A percentile compares a stretch with the other conserved stretches of the same genome.
phyloP scores from a whole-genome alignment of 1,140 invertebrate genomes.

The Cydia fagiglandana region DNA sequence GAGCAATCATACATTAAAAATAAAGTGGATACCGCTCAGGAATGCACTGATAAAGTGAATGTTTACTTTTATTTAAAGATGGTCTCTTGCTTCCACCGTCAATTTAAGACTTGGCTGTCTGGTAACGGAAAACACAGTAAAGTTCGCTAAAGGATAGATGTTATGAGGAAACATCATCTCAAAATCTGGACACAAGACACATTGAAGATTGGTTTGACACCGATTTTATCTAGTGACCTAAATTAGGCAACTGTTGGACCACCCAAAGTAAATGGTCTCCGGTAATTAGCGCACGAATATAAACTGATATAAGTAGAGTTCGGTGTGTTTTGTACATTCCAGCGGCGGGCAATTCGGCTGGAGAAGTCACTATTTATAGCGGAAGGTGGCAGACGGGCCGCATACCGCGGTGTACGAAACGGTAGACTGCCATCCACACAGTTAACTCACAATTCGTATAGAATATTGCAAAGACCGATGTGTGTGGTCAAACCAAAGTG shows the following conservation, averaged over 20 bases:
- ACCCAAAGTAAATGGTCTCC: neutral
- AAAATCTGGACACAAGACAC: no score
- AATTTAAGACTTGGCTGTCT: neutral
- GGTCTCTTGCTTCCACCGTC: neutral
- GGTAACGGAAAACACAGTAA: neutral
- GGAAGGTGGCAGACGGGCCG: neutral
- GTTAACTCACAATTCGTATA: no score
- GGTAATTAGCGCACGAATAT: neutral
- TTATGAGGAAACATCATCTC: neutral
- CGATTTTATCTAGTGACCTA: neutral
- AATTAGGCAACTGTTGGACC: neutral
- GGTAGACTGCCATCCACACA: neutral
- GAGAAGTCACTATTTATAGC: slow-evolving; percentile 1
- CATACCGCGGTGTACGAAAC: neutral
- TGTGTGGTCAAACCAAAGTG: no score
- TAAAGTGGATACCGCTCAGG: slow-evolving; percentile 17
- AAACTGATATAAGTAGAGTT: neutral
- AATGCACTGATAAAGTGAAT: slow-evolving; percentile 7
- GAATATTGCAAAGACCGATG: no score
- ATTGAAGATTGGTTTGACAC: neutral
- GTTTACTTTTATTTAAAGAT: slow-evolving; percentile 14
- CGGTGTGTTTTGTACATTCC: neutral
- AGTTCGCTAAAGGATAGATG: neutral
- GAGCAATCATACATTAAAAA: slow-evolving; percentile 14
- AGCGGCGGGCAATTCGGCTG: slow-evolving; percentile 5